Conservation (phyloP, 2,888 invertebrate genomes). For the Andrena fulva region DNA sequence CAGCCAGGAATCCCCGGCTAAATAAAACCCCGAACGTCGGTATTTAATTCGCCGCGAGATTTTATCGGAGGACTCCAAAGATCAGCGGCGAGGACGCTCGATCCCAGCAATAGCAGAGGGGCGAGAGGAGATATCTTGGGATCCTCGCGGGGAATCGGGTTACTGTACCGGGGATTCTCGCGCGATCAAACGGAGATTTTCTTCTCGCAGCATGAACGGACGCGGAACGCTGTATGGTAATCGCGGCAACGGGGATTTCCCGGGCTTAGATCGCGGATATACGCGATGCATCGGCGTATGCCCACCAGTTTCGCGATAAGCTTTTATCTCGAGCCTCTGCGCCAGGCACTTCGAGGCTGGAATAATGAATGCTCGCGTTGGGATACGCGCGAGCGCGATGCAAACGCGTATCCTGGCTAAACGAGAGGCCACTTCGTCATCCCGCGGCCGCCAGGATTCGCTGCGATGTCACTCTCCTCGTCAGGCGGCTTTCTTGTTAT, state of each 20-base stretch:
- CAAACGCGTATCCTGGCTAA: slow-evolving; percentile 53
- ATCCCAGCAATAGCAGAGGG: neutral
- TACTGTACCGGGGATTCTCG: slow-evolving; percentile 56
- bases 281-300: slow-evolving; percentile 27
- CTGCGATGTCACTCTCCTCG: slow-evolving; percentile 54
- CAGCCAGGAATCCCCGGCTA: slow-evolving; percentile 52
- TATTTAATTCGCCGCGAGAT: slow-evolving; percentile 54
- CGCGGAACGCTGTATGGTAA: slow-evolving; percentile 52
- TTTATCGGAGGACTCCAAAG: slow-evolving; percentile 35
- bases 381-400: neutral
- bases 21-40: slow-evolving; percentile 43
- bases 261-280: slow-evolving; percentile 45
- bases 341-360: slow-evolving; percentile 46
- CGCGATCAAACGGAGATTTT: slow-evolving; percentile 64
- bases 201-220: slow-evolving; percentile 5
- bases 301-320: slow-evolving; percentile 45
- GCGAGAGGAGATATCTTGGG: slow-evolving; percentile 5
- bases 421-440: slow-evolving; percentile 66
- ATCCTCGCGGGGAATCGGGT: slow-evolving; percentile 55
- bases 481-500: slow-evolving; percentile 48
- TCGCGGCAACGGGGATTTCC: slow-evolving; percentile 61
- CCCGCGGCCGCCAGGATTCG: slow-evolving; percentile 29
- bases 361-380: slow-evolving; percentile 31
- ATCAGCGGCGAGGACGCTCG: slow-evolving; percentile 13
- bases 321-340: slow-evolving; percentile 52